Percentiles rank a stretch among this genome's conserved stretches.
Conservation (phyloP, 2,113 vertebrate genomes). For the Neogobius melanostomus region DNA sequence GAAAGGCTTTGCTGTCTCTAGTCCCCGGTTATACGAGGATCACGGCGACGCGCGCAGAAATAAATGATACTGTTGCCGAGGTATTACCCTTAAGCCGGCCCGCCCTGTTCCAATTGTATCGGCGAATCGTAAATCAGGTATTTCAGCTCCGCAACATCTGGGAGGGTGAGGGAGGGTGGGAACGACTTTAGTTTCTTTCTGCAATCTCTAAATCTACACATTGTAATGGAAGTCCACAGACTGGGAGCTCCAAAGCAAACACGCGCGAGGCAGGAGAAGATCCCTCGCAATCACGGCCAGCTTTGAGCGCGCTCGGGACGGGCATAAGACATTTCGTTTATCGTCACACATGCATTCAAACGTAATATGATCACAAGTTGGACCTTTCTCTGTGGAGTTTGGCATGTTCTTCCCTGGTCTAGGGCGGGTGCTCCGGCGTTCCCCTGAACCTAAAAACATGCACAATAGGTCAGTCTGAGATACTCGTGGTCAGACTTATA, state of each 20-base stretch:
- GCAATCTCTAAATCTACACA: conserved; percentile 95
- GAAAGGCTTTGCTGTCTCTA: conserved; percentile 87
- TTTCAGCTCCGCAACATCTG: conserved; percentile 86
- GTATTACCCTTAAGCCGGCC: conserved; percentile 93
- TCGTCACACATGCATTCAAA: background rate
- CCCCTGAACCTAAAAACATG: too few species aligned
- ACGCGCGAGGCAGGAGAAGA: conserved; percentile 37
- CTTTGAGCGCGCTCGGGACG: conserved; percentile 39
- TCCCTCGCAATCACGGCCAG: conserved; percentile 55
- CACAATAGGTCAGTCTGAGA: too few species aligned
- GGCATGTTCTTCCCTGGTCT: too few species aligned
- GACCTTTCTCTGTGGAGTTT: too few species aligned
- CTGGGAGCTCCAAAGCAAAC: conserved; percentile 89
- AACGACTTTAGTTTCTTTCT: conserved; percentile 82
- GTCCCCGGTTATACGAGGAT: conserved; percentile 89
- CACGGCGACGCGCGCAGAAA: conserved; percentile 87
- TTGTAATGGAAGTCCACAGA: conserved; percentile 92
- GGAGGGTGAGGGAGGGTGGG: conserved; percentile 77
- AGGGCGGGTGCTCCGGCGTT: too few species aligned
- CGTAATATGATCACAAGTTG: too few species aligned
- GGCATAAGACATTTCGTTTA: background rate
- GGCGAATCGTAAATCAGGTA: conserved; percentile 97
- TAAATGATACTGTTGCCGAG: conserved; percentile 98
- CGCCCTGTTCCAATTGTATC: conserved; percentile 88
- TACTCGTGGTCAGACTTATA: too few species aligned